These are phyloP conservation scores for Prunella strophiata DNA, from an alignment of 2,797 vertebrate genomes.

Conservation along the genomic window DNA sequence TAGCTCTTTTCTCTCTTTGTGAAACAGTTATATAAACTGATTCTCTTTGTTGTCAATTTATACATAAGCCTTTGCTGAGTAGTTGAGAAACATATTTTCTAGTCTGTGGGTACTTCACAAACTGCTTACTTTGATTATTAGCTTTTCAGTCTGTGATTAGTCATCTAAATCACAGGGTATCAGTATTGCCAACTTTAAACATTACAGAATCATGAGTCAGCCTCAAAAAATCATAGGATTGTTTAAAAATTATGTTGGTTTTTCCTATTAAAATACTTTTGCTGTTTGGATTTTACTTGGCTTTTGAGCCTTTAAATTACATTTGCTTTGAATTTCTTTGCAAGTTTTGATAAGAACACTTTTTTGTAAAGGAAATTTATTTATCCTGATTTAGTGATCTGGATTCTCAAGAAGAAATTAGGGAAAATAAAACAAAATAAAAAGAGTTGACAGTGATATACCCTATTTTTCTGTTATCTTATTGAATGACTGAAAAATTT, in stretches of 20 bases:
- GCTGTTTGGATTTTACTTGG: neutral
- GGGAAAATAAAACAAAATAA: neutral
- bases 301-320: conserved; percentile 11
- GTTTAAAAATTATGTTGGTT: neutral
- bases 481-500: neutral
- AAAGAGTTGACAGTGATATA: neutral
- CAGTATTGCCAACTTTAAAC: conserved; percentile 60
- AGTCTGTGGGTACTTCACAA: conserved; percentile 63
- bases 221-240: conserved; percentile 64
- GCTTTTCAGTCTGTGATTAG: conserved; percentile 65
- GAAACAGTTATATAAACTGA: conserved; percentile 54
- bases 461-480: neutral
- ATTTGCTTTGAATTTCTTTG: neutral
- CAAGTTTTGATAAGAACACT: neutral
- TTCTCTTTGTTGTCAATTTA: conserved; percentile 65
- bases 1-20: conserved; percentile 54
- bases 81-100: conserved; percentile 58
- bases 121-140: conserved; percentile 73
- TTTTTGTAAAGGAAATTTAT: neutral
- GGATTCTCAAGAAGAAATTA: neutral
- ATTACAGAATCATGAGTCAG: conserved; percentile 65
- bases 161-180: conserved; percentile 71
- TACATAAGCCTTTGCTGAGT: conserved; percentile 64
- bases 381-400: neutral
- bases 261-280: conserved; percentile 36